Evolutionary conservation across 2,888 invertebrate species (phyloP).

Genomic region (Chrysolina americana): DNA sequence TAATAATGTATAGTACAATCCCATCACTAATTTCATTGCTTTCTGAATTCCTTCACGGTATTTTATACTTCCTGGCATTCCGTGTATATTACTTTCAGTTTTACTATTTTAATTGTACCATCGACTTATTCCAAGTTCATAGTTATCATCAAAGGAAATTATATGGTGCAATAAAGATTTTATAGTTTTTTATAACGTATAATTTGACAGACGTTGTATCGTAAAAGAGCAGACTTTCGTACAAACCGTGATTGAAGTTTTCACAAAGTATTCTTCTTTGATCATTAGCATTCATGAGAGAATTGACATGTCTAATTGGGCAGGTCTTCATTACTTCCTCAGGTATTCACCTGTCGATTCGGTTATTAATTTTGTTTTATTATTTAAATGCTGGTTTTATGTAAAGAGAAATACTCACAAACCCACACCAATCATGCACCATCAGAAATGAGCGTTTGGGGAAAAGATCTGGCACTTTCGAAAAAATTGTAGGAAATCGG

Average conservation of each 20-base stretch:
- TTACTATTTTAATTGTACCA: neutral
- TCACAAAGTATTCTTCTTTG: neutral
- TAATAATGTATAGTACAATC: too few species aligned
- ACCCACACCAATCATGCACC: neutral
- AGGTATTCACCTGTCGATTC: neutral
- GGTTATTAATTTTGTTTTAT: neutral
- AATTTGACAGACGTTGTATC: constrained; percentile 5
- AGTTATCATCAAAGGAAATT: neutral
- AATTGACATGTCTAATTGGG: neutral
- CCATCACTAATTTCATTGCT: too few species aligned
- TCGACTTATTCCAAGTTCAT: constrained; percentile 3
- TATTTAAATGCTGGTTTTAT: neutral
- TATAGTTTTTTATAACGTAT: constrained; percentile 12
- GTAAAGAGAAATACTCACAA: too few species aligned
- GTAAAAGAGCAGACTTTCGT: neutral
- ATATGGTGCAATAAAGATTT: constrained; percentile 3
- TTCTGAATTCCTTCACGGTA: too few species aligned
- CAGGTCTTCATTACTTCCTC: neutral
- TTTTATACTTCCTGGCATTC: neutral
- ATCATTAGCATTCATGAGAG: constrained; percentile 9
- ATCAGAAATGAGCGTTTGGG: too few species aligned
- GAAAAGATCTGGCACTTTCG: too few species aligned
- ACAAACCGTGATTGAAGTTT: neutral
- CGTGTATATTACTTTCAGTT: neutral
- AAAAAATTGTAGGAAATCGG: too few species aligned